Evolutionary conservation across 2,888 invertebrate genomes (phyloP), one percentile per base, ranked within the genome.

Genomic region (Troides aeacus): DNA sequence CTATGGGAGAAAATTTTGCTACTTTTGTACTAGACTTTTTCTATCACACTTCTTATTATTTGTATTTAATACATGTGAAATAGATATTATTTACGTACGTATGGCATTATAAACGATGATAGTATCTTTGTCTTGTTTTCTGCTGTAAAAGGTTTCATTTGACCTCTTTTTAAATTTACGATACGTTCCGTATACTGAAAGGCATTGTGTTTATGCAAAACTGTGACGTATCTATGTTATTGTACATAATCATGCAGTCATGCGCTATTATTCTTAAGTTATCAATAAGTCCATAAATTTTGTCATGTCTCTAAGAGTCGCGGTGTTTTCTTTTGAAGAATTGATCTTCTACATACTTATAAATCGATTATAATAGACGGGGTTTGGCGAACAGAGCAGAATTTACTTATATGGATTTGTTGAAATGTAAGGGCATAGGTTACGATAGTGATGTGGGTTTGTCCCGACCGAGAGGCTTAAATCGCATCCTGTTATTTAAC

Each of bases 341-440:
- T n/a, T 64, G 63, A 64, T 50, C 64, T 58, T 68, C 63, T 56
- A 21, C 18, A 57, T 69, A 65, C 30, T 65, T 57, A 62, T 58
- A 62, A 65, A 58, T 62, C 62, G 61, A 46, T 58, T 65, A 39
- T 57, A 69, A 65, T 65, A 65, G 69, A 69, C 57, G 36, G 57
- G 62, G 56, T 65, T 65, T 69, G 65, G 61, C 69, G 62, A 61
- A 46, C 65, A 57, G 69, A 57, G 65, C 65, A 57, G 69, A 62
- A 69, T 65, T 62, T 62, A 62, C 65, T 62, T 57, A 62, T 56
- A 58, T 24, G 56, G 56, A n/a, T 65, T 50, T 39, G 57, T 65
- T 17, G 68, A 59, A 50, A 65, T 58, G 50, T 66, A 66, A 70
- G 62, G 58, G 58, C 66, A 70, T 58, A 66, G 69, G 62, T 70